These are phyloP conservation scores for Xenus cinereus DNA, from an alignment of 2,113 vertebrate genomes.

Conservation along the genomic window DNA sequence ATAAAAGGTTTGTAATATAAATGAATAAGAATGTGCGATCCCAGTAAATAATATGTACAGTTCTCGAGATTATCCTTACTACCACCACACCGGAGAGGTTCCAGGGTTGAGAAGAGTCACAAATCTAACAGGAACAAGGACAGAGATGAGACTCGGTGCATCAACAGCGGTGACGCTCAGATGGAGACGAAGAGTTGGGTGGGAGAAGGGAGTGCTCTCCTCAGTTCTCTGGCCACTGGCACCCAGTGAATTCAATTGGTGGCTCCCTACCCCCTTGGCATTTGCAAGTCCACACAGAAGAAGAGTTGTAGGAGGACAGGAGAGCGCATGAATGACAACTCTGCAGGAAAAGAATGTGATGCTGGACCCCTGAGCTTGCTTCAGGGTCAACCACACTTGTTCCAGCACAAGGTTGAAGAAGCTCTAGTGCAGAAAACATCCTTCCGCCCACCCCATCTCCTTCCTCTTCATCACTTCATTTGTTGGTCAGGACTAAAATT, in stretches of 20 bases:
- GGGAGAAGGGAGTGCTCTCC: not conserved
- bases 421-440: not conserved
- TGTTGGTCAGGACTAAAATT: not conserved
- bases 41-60: not conserved
- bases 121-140: not conserved
- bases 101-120: not conserved
- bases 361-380: not conserved
- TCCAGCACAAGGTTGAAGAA: not conserved
- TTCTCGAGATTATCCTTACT: not conserved
- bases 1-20: not conserved
- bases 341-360: not conserved
- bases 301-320: not conserved
- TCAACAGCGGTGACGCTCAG: not conserved
- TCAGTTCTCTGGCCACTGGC: not conserved
- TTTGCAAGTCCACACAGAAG: not conserved
- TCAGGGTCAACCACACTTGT: not conserved
- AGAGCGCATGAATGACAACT: rapidly evolving
- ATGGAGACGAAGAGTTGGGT: not conserved
- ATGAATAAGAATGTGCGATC: not conserved
- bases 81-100: rapidly evolving
- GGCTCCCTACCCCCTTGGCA: not conserved
- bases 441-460: not conserved
- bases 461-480: not conserved
- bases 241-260: not conserved
- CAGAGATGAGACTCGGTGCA: not conserved